Evolutionary conservation across 2,113 vertebrate genomes (phyloP), one percentile per base, ranked within the genome.

Genomic region (Microtus richardsoni): DNA sequence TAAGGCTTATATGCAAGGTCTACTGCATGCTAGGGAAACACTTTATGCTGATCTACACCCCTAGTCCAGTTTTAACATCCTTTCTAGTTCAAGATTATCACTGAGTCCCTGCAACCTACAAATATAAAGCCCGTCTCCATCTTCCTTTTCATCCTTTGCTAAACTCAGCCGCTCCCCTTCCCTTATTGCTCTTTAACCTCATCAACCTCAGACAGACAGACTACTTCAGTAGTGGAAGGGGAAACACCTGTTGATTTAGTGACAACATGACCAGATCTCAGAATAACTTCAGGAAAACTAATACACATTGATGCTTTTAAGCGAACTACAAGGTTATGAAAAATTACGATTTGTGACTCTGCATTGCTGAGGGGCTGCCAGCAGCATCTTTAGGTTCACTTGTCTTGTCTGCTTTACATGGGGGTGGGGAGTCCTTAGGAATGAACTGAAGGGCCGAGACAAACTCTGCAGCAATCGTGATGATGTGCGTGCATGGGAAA

Each of bases 321-420:
- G 77, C 84, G 60, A 96, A 97, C 94, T 64, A n/a, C 52, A 93
- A 95, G 91, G 85, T 71, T 91, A 96, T 88, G 93, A 85, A 91
- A 79, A 91, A 95, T 91, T 52, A 58, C 24, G 49, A 91, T 39
- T 94, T 84, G 79, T 60, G 78, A 89, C 54, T 64, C 44, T 30
- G 10, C 36, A 30, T 68, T 79, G 60, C 70, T 8, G n/a, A 36
- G 62, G 47, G 39, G 13, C 87, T 82, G n/a, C 6, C 2, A 52
- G 62, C 4, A 71, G 33, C 30, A 7, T 49, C 74, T 78, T 79
- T 89, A 66, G 36, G 17, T 66, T 33, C 21, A n/a, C 21, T 88
- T 36, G 41, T 75, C 92, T 95, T 77, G 87, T 87, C 41, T 21
- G 36, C 64, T 22, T 84, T 75, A 11, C 17, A 16, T 6, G 3